A percentile compares a stretch with the other conserved stretches of the same genome.
phyloP scores from a whole-genome alignment of 2,113 vertebrate genomes.

The Globicephala melas region DNA sequence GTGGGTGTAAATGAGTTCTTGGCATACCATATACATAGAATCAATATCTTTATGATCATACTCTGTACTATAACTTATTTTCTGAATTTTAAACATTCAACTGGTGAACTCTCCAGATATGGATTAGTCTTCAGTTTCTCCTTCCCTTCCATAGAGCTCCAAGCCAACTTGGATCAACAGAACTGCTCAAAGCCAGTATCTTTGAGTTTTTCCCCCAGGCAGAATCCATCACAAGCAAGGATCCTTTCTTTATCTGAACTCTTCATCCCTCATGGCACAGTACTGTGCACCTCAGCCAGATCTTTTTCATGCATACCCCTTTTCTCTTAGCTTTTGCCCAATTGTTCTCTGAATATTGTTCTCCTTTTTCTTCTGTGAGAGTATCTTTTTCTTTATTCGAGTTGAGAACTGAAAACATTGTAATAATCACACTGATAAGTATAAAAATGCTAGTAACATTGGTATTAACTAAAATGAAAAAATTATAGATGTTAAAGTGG shows the following conservation, averaged over 20 bases:
- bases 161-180: neutral
- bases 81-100: neutral
- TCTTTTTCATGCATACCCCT: neutral
- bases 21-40: neutral
- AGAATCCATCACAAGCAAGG: neutral
- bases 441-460: neutral
- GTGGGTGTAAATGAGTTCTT: neutral
- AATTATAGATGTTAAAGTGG: neutral
- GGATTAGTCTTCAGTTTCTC: neutral
- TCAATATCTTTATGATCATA: neutral
- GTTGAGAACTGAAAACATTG: neutral
- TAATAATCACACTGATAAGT: neutral
- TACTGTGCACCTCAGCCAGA: neutral
- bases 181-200: neutral
- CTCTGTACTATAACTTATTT: neutral
- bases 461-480: neutral
- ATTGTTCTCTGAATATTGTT: neutral
- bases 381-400: neutral
- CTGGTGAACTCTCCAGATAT: neutral
- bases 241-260: neutral
- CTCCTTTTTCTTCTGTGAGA: neutral
- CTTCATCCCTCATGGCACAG: neutral
- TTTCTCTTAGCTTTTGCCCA: neutral
- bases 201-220: neutral
- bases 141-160: neutral